Percentiles rank a stretch among this genome's conserved stretches.
Evolutionary conservation across 2,888 invertebrate species (phyloP).

Genomic region (Scaeva pyrastri): DNA sequence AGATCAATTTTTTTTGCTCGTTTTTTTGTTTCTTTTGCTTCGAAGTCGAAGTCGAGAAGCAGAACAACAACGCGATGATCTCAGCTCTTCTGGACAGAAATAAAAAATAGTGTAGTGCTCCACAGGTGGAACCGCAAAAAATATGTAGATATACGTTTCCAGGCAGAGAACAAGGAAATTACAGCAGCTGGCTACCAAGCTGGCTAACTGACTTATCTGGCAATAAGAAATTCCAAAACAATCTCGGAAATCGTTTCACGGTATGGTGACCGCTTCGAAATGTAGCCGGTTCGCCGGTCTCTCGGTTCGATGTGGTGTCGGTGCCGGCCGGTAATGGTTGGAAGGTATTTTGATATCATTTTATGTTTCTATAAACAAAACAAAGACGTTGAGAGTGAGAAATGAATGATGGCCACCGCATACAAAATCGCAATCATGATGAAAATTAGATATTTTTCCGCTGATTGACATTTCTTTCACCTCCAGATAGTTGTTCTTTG

Average conservation of each 20-base stretch:
- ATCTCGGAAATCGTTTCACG: constrained; percentile 71
- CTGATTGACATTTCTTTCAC: constrained; percentile 59
- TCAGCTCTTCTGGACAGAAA: constrained; percentile 31
- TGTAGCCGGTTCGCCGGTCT: background rate
- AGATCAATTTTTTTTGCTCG: background rate
- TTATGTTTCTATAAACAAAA: background rate
- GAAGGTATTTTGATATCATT: constrained; percentile 6
- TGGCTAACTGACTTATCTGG: background rate
- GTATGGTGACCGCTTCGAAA: constrained; percentile 54
- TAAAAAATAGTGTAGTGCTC: constrained; percentile 6
- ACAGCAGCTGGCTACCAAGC: constrained; percentile 29
- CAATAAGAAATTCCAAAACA: constrained; percentile 66
- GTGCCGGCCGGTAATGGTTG: background rate
- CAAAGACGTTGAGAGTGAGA: constrained; percentile 22
- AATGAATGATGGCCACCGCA: constrained; percentile 34
- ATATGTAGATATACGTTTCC: background rate
- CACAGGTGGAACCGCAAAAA: constrained; percentile 64
- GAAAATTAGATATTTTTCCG: constrained; percentile 63
- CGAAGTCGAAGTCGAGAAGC: constrained; percentile 35
- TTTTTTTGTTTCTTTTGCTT: background rate
- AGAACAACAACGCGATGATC: constrained; percentile 57
- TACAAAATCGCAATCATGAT: constrained; percentile 36
- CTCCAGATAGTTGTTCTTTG: background rate
- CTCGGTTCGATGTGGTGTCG: background rate
- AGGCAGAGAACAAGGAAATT: constrained; percentile 62